Conservation (phyloP, 2,888 invertebrate species). For the Imbricaverruca yamaguchii region DNA sequence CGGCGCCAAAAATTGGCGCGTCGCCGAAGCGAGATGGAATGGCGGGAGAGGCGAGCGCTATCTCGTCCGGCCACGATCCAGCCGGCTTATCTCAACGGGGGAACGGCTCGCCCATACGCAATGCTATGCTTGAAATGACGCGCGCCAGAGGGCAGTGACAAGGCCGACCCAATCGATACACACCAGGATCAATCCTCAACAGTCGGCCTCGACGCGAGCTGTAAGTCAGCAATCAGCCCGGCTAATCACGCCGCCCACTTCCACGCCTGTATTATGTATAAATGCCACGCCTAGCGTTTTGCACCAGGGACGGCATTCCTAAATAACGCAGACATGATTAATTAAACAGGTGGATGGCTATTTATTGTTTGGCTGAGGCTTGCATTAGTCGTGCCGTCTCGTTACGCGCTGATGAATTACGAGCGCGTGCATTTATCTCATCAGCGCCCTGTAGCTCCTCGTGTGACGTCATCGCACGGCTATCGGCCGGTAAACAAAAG, state of each 20-base stretch:
- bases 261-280: background rate
- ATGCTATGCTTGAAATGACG: background rate
- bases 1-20: background rate
- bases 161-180: background rate
- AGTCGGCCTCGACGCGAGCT: background rate
- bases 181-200: background rate
- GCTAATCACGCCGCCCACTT: background rate
- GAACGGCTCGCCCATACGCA: background rate
- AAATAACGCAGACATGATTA: constrained; percentile 19
- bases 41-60: background rate
- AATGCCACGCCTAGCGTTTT: constrained; percentile 20
- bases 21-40: background rate
- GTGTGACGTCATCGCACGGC: background rate
- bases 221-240: background rate
- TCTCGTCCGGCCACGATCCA: background rate
- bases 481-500: constrained; percentile 18
- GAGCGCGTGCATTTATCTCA: constrained; percentile 19
- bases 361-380: constrained; percentile 11
- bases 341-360: constrained; percentile 12
- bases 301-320: constrained; percentile 9
- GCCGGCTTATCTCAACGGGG: background rate
- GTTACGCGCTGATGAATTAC: constrained; percentile 20
- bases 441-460: constrained; percentile 8
- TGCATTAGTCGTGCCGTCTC: constrained; percentile 11
- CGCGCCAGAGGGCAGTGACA: background rate